Conservation (phyloP, 2,888 invertebrate species). For the Oscheius sp. region DNA sequence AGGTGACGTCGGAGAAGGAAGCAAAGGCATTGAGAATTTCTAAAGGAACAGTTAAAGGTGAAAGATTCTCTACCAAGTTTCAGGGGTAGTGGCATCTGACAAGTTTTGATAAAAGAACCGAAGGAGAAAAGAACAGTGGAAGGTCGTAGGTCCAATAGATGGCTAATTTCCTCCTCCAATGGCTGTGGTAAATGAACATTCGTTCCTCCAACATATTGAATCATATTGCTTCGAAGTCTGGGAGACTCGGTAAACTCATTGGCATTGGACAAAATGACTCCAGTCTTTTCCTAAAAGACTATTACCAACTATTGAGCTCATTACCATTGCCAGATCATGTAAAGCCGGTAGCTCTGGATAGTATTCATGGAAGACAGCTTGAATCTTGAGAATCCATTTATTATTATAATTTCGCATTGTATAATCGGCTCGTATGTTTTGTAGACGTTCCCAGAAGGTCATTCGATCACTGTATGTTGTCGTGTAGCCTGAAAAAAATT, state of each 20-base stretch:
- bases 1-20: conserved; percentile 22
- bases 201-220: conserved; percentile 23
- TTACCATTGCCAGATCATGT: neutral
- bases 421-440: conserved; percentile 9
- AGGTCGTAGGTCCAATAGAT: neutral
- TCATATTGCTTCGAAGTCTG: conserved; percentile 11
- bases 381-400: neutral
- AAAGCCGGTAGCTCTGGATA: neutral
- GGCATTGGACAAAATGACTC: conserved; percentile 19
- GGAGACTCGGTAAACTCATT: conserved; percentile 32
- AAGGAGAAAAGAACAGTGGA: conserved; percentile 28
- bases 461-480: conserved; percentile 17
- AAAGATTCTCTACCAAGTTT: conserved; percentile 1
- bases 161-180: conserved; percentile 1
- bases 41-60: neutral
- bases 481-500: neutral
- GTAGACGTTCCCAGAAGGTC: conserved; percentile 20
- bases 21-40: conserved; percentile 24
- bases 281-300: neutral
- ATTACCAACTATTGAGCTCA: neutral
- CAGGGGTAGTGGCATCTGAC: conserved; percentile 7
- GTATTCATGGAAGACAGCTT: neutral
- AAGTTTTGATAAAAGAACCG: conserved; percentile 12
- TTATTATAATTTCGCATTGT: neutral
- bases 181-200: conserved; percentile 13